These are phyloP conservation scores for Muschampia plurimacula DNA, from an alignment of 2,888 invertebrate species.

Conservation along the genomic window DNA sequence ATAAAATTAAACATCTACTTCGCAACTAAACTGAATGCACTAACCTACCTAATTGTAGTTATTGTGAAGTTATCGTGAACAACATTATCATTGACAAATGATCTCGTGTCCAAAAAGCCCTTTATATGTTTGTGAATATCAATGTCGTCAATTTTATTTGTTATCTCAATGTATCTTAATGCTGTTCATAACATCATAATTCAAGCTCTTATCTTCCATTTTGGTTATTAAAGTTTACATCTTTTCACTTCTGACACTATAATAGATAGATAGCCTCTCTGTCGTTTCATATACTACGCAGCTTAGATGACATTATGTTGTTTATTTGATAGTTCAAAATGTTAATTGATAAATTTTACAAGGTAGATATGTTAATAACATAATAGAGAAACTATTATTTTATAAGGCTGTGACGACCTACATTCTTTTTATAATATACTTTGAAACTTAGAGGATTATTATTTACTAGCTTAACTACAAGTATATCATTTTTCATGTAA, in stretches of 20 bases:
- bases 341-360: background rate
- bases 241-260: conserved; percentile 24
- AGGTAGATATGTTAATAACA: background rate
- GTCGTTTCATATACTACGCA: background rate
- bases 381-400: background rate
- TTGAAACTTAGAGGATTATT: background rate
- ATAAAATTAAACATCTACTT: conserved; percentile 13
- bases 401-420: no score
- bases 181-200: conserved; percentile 26
- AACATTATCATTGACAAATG: background rate
- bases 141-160: background rate
- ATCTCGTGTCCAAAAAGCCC: background rate
- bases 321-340: background rate
- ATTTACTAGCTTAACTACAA: background rate
- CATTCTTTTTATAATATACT: no score
- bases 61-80: background rate
- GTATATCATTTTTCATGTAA: background rate
- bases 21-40: conserved; percentile 4
- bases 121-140: background rate
- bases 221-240: conserved; percentile 19
- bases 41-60: conserved; percentile 10
- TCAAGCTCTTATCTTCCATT: conserved; percentile 26
- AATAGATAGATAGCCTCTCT: conserved; percentile 13
- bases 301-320: background rate
- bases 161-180: conserved; percentile 12